phyloP scores from a whole-genome alignment of 2,888 invertebrate genomes.

The Polydrusus tereticollis region DNA sequence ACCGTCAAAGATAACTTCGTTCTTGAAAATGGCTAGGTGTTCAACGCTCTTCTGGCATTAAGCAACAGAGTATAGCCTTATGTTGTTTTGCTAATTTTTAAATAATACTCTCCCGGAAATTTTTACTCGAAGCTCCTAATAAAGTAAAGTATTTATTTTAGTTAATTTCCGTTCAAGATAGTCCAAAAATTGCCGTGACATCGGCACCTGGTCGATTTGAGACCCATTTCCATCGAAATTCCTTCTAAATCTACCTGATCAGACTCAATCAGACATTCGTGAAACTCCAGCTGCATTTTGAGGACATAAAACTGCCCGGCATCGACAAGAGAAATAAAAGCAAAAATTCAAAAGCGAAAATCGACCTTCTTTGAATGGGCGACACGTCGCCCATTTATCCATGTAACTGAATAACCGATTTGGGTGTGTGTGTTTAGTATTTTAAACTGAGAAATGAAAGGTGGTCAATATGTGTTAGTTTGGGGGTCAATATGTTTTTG shows the following conservation, averaged over 20 bases:
- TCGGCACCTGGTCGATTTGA: too few species aligned
- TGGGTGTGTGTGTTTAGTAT: slow-evolving; percentile 13
- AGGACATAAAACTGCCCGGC: neutral
- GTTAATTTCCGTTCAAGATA: too few species aligned
- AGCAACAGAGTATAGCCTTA: too few species aligned
- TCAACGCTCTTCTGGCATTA: too few species aligned
- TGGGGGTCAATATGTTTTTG: slow-evolving; percentile 23
- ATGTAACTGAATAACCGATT: neutral
- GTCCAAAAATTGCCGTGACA: neutral
- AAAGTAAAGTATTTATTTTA: too few species aligned
- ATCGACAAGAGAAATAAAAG: neutral
- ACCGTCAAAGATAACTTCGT: too few species aligned
- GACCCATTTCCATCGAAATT: slow-evolving; percentile 5
- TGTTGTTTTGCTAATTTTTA: too few species aligned
- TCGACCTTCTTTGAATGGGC: slow-evolving; percentile 6
- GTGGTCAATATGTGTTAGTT: slow-evolving; percentile 24
- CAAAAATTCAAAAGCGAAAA: slow-evolving; percentile 8
- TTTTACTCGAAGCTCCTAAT: too few species aligned
- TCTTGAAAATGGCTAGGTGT: too few species aligned
- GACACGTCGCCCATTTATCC: slow-evolving; percentile 16
- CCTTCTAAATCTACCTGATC: slow-evolving; percentile 14
- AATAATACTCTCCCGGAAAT: too few species aligned
- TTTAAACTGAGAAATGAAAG: slow-evolving; percentile 20
- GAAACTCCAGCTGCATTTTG: slow-evolving; percentile 7
- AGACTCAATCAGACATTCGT: neutral